Evolutionary conservation across 2,888 invertebrate genomes (phyloP).

Genomic region (Agelastica alni): DNA sequence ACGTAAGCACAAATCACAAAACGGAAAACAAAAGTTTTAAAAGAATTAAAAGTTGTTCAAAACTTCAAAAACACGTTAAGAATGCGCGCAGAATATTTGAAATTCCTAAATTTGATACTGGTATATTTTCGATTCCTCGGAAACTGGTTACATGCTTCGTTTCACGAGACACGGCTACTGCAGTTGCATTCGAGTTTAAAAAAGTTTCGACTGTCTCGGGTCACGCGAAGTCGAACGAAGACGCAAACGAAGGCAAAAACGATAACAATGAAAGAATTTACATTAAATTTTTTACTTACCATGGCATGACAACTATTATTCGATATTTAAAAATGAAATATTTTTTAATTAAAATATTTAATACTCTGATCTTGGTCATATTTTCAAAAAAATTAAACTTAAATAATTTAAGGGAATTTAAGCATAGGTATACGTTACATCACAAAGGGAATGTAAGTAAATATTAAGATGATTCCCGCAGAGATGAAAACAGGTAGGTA

Average conservation of each 20-base stretch:
- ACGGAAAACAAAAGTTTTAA: slow-evolving; percentile 5
- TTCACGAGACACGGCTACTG: slow-evolving; percentile 12
- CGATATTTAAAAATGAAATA: too few species aligned
- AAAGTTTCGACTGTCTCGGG: neutral
- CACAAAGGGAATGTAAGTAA: too few species aligned
- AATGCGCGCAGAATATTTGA: slow-evolving; percentile 4
- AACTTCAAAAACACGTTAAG: slow-evolving; percentile 5
- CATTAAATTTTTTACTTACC: too few species aligned
- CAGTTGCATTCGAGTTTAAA: neutral
- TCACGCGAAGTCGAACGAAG: neutral
- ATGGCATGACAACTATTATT: too few species aligned
- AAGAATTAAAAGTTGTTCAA: slow-evolving; percentile 6
- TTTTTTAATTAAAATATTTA: too few species aligned
- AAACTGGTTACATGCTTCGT: neutral
- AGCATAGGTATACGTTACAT: too few species aligned
- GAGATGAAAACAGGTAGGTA: too few species aligned
- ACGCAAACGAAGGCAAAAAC: neutral
- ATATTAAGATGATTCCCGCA: too few species aligned
- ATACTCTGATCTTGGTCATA: too few species aligned
- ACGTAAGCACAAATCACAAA: slow-evolving; percentile 17
- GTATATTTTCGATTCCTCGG: neutral
- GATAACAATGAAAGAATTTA: neutral
- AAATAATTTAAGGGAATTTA: too few species aligned
- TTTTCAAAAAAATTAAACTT: too few species aligned
- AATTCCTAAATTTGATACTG: slow-evolving; percentile 6